A percentile compares a stretch with the other conserved stretches of the same genome.
Conservation (phyloP, 2,888 invertebrate species). For the Chirona hameri region DNA sequence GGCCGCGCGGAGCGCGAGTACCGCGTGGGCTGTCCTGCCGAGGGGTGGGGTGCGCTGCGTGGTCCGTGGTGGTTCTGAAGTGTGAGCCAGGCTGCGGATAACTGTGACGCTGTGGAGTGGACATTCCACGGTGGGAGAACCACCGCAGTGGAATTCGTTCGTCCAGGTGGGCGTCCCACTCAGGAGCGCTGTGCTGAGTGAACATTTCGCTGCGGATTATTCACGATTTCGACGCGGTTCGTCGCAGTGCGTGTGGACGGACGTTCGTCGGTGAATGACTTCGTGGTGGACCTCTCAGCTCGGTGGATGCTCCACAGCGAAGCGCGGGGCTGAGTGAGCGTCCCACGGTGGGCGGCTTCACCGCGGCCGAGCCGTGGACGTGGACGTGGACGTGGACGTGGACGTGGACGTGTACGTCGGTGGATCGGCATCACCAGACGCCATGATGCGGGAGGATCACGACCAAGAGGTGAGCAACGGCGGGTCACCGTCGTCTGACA, state of each 20-base stretch:
- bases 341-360: neutral
- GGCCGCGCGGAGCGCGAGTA: neutral
- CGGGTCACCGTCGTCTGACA: too few species aligned
- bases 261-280: too few species aligned
- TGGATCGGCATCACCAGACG: neutral
- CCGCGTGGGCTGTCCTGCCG: neutral
- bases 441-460: neutral
- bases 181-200: too few species aligned
- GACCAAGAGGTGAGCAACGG: neutral
- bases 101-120: neutral
- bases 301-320: neutral
- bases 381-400: too few species aligned
- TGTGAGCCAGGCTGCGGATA: neutral
- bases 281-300: too few species aligned
- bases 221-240: too few species aligned
- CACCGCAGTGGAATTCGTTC: neutral
- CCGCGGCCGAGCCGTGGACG: neutral
- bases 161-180: too few species aligned
- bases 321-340: neutral
- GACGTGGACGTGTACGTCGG: neutral
- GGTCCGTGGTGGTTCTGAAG: neutral
- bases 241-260: too few species aligned
- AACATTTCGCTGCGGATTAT: too few species aligned
- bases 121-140: neutral
- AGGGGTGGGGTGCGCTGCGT: neutral